Evolutionary conservation across 2,113 vertebrate species (phyloP).

Genomic region (Spizaetus ornatus): DNA sequence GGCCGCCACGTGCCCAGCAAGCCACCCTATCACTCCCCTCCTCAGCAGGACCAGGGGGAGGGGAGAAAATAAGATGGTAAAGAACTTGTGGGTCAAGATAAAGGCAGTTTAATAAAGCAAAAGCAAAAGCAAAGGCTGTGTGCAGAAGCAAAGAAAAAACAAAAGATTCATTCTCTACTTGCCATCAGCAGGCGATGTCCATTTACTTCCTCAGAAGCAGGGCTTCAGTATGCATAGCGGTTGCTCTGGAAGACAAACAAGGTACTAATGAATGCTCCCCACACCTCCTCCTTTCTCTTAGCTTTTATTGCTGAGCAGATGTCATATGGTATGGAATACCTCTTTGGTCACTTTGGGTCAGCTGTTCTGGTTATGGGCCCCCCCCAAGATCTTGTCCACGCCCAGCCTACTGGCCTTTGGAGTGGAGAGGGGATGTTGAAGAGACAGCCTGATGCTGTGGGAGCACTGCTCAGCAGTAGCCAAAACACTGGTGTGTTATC

Average conservation of each 20-base stretch:
- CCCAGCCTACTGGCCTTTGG: not conserved
- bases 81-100: not conserved
- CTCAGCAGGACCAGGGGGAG: not conserved
- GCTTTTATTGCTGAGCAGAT: not conserved
- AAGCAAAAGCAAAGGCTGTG: not conserved
- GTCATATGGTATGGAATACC: not conserved
- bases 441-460: not conserved
- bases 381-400: too few relatives aligned
- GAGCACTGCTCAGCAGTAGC: not conserved
- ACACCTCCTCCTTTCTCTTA: not conserved
- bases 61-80: not conserved
- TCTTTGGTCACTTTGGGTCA: too few relatives aligned
- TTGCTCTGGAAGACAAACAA: not conserved
- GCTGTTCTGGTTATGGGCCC: too few relatives aligned
- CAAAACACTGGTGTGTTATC: not conserved
- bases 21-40: not conserved
- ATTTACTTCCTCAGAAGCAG: not conserved
- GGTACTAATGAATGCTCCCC: not conserved
- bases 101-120: not conserved
- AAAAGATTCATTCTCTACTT: not conserved
- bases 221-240: not conserved
- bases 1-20: not conserved
- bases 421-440: not conserved
- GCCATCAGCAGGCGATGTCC: not conserved
- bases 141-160: not conserved